Evolutionary conservation across 2,797 vertebrate genomes (phyloP).

Genomic region (Lepus oiostolus): DNA sequence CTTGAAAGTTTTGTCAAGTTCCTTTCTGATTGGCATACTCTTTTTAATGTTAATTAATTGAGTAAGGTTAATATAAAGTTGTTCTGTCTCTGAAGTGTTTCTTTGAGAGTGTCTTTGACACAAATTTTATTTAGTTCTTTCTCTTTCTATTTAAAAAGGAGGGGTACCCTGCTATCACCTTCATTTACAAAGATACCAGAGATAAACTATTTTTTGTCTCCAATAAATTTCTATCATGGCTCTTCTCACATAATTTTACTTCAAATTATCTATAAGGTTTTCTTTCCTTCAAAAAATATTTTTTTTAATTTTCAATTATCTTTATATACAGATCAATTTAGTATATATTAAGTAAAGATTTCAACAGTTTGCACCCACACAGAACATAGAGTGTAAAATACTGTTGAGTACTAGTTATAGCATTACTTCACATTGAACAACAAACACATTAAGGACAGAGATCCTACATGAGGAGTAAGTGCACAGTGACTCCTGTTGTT

Average conservation of each 20-base stretch:
- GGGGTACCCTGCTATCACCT: background rate
- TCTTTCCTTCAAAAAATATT: background rate
- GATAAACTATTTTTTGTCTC: background rate
- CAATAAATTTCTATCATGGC: background rate
- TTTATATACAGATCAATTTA: no score
- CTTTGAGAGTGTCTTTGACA: background rate
- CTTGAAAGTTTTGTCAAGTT: background rate
- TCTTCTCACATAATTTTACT: background rate
- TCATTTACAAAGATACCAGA: background rate
- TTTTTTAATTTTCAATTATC: background rate
- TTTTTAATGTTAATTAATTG: constrained; percentile 20
- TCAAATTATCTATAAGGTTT: background rate
- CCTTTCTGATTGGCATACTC: background rate
- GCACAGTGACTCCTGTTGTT: no score
- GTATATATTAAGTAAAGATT: no score
- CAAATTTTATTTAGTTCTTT: constrained; percentile 25
- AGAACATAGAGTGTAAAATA: no score
- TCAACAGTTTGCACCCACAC: no score
- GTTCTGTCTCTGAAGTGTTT: background rate
- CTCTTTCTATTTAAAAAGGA: background rate
- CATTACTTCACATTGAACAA: no score
- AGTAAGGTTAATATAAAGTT: background rate
- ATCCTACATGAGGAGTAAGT: no score
- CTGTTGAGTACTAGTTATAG: no score
- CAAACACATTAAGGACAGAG: no score